These are phyloP conservation scores for Epinotia bilunana DNA, from an alignment of 2,888 invertebrate species.

Conservation along the genomic window DNA sequence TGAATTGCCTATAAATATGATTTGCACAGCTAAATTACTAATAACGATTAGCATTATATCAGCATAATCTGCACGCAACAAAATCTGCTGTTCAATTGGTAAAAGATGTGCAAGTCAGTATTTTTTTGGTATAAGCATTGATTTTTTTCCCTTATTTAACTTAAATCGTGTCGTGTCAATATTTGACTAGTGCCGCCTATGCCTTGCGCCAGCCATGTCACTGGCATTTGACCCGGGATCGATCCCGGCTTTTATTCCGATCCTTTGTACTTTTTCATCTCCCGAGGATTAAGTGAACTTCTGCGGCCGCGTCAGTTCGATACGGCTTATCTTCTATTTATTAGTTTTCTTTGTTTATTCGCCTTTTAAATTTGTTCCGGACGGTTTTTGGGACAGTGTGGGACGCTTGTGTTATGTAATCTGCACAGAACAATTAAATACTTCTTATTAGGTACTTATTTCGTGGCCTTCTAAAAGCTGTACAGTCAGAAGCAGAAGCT, in stretches of 20 bases:
- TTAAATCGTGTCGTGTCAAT: too few species aligned
- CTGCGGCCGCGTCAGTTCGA: constrained; percentile 42
- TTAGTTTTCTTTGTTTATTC: constrained; percentile 48
- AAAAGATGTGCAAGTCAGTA: too few species aligned
- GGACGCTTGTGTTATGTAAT: not conserved
- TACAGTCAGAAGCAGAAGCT: too few species aligned
- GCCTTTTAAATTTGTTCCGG: constrained; percentile 43
- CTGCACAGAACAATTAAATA: not conserved
- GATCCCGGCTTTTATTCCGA: constrained; percentile 47
- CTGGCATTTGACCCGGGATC: constrained; percentile 45
- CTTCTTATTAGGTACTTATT: too few species aligned
- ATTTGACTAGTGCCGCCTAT: not conserved
- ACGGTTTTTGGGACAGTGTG: constrained; percentile 12
- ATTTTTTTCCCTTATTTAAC: too few species aligned
- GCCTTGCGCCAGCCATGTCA: constrained; percentile 30
- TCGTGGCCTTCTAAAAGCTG: too few species aligned
- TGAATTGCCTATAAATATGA: too few species aligned
- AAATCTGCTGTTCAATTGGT: too few species aligned
- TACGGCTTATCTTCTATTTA: constrained; percentile 46
- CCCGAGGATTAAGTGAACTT: constrained; percentile 48
- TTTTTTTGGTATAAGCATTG: too few species aligned
- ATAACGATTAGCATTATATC: too few species aligned
- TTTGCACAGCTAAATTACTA: too few species aligned
- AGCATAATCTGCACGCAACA: too few species aligned
- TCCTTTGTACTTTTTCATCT: constrained; percentile 48